phyloP scores from a whole-genome alignment of 2,888 invertebrate genomes.

The Eucera pruinosa region DNA sequence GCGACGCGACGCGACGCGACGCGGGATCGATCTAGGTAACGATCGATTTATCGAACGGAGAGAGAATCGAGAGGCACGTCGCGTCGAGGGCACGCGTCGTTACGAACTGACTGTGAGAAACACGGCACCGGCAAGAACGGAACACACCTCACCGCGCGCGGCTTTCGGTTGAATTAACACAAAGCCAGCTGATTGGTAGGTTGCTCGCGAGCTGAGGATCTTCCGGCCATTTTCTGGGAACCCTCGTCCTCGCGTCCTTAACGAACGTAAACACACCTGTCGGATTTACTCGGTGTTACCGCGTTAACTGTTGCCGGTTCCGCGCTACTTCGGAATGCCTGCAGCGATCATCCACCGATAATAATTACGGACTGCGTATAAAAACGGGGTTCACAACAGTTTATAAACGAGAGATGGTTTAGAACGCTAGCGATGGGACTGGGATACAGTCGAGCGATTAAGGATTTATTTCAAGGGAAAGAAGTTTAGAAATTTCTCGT shows the following conservation, averaged over 20 bases:
- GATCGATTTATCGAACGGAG: conserved; percentile 50
- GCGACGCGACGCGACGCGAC: no score
- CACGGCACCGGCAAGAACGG: not conserved
- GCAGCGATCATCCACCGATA: no score
- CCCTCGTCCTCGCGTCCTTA: not conserved
- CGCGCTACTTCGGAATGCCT: no score
- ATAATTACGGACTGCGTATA: no score
- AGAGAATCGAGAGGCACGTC: conserved; percentile 64
- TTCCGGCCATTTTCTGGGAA: conserved; percentile 14
- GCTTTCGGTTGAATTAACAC: conserved; percentile 62
- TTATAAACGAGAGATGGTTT: no score
- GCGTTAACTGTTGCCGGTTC: not conserved
- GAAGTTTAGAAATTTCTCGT: no score
- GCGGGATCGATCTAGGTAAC: not conserved
- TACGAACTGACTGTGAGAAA: conserved; percentile 73
- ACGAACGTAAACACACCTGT: conserved; percentile 28
- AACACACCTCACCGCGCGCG: conserved; percentile 46
- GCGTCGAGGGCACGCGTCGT: conserved; percentile 70
- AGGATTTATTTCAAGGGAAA: no score
- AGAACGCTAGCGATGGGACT: no score
- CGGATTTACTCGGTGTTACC: not conserved
- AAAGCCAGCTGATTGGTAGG: conserved; percentile 59
- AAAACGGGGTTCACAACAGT: no score
- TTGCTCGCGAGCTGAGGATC: conserved; percentile 27
- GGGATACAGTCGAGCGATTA: no score